Percentiles rank a stretch among this genome's conserved stretches.
These are phyloP conservation scores for Callaeas wilsoni DNA, from an alignment of 2,113 vertebrate species.

Conservation along the genomic window DNA sequence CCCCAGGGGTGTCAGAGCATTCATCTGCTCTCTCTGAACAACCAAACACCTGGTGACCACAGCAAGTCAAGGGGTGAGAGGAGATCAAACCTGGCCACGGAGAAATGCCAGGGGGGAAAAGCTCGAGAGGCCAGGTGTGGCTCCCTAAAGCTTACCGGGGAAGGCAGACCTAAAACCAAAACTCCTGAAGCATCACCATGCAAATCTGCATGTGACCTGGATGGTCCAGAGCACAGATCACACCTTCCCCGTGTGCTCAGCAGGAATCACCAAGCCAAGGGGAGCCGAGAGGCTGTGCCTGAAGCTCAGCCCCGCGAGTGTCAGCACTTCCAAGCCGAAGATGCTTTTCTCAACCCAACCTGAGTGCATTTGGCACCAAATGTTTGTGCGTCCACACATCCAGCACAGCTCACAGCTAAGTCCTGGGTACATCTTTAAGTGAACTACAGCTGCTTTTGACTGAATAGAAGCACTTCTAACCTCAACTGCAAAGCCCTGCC, in stretches of 20 bases:
- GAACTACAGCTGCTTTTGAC: background rate
- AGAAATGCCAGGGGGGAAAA: background rate
- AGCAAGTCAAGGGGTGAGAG: background rate
- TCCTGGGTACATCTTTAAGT: background rate
- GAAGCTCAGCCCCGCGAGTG: background rate
- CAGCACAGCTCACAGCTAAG: background rate
- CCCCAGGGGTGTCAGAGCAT: background rate
- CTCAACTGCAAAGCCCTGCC: background rate
- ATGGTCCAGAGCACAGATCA: background rate
- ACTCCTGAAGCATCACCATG: background rate
- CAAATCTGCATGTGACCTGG: background rate
- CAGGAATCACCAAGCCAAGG: background rate
- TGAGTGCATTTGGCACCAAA: background rate
- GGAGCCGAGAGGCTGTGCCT: background rate
- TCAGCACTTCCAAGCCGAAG: background rate
- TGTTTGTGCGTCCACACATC: background rate
- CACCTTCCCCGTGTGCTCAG: background rate
- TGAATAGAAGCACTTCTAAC: background rate
- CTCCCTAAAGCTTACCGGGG: background rate
- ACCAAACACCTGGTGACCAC: accelerated
- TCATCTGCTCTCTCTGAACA: background rate
- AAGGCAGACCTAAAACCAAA: background rate
- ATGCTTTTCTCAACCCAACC: background rate
- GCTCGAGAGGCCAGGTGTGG: background rate
- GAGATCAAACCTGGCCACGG: background rate